phyloP scores from a whole-genome alignment of 2,888 invertebrate genomes.

The Augochlorella aurata region DNA sequence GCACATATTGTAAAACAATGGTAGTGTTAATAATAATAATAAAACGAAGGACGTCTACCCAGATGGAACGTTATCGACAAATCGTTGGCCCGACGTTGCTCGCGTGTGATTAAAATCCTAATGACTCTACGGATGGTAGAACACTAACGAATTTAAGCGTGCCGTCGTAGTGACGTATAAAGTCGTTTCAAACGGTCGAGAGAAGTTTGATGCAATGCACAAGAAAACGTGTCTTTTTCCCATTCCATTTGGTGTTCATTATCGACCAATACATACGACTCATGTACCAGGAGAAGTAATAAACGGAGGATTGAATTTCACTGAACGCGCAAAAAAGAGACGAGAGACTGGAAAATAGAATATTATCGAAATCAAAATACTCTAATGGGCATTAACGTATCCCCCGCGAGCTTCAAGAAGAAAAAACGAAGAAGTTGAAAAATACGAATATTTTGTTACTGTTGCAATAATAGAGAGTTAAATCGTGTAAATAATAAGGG shows the following conservation, averaged over 20 bases:
- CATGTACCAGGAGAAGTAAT: neutral
- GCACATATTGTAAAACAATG: conserved; percentile 40
- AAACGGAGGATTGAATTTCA: conserved; percentile 15
- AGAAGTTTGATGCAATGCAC: no score
- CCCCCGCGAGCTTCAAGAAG: conserved; percentile 30
- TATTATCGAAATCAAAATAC: conserved; percentile 47
- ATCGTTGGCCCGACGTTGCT: conserved; percentile 7
- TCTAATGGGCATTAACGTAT: conserved; percentile 54
- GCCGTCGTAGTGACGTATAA: no score
- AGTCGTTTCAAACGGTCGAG: no score
- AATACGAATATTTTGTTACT: conserved; percentile 48
- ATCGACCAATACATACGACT: conserved; percentile 2
- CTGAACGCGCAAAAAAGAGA: conserved; percentile 13
- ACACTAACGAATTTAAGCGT: conserved; percentile 2
- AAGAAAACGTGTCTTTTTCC: neutral
- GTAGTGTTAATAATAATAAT: conserved; percentile 28
- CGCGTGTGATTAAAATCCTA: neutral
- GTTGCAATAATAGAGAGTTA: conserved; percentile 44
- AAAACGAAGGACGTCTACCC: conserved; percentile 22
- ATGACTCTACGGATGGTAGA: conserved; percentile 28
- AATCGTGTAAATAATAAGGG: conserved; percentile 34
- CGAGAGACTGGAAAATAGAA: conserved; percentile 41
- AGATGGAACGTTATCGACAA: conserved; percentile 21
- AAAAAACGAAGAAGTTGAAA: neutral
- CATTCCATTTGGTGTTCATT: neutral